These are phyloP conservation scores for Trematomus loennbergii DNA, from an alignment of 2,113 vertebrate genomes.

Conservation along the genomic window DNA sequence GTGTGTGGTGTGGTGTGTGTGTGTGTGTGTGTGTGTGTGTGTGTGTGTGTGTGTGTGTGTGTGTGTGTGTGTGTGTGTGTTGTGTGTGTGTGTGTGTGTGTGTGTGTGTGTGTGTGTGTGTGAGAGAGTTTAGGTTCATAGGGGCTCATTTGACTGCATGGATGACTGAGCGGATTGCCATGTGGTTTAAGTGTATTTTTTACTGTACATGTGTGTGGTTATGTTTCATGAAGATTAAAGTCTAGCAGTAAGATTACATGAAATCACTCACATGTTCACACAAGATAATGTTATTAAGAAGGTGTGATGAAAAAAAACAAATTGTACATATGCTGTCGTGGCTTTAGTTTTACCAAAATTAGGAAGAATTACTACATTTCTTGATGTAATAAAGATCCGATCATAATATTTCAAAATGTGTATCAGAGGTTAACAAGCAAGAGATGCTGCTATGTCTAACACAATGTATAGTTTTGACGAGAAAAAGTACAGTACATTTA, in stretches of 20 bases:
- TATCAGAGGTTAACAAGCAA: background rate
- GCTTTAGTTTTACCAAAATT: background rate
- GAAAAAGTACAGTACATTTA: too few relatives aligned
- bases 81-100: too few relatives aligned
- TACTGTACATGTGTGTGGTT: background rate
- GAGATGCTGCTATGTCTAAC: too few relatives aligned
- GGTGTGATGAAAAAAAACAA: background rate
- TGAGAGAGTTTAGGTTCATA: too few relatives aligned
- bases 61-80: slow-evolving; percentile 29
- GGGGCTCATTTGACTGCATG: background rate
- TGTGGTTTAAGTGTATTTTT: slow-evolving; percentile 7
- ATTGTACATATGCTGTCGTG: background rate
- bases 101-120: background rate
- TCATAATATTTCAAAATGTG: background rate
- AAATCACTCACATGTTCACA: slow-evolving; percentile 1
- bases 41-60: slow-evolving; percentile 39
- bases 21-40: background rate
- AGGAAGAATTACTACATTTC: background rate
- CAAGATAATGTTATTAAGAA: background rate
- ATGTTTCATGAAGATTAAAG: background rate
- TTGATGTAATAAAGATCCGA: background rate
- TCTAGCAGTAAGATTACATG: background rate
- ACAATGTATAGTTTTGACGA: too few relatives aligned
- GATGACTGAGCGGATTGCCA: background rate
- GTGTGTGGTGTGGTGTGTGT: background rate